These are phyloP conservation scores for Xyliphius kryptos DNA, from an alignment of 2,113 vertebrate species.

Conservation along the genomic window DNA sequence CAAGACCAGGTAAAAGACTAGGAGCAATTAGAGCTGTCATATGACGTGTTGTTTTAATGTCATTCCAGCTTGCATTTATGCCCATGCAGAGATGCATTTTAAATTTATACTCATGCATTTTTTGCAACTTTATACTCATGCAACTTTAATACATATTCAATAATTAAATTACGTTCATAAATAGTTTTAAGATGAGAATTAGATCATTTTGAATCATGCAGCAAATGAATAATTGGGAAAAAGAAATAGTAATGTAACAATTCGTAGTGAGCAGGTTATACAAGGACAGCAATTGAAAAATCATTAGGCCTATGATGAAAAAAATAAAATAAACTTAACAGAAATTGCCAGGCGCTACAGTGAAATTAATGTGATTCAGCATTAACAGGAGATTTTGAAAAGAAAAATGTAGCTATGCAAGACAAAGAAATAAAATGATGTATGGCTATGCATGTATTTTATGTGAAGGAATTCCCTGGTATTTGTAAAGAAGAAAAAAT, in stretches of 20 bases:
- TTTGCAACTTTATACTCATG: no score
- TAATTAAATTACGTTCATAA: background rate
- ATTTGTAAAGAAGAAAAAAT: background rate
- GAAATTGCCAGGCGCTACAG: background rate
- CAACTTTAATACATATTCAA: background rate
- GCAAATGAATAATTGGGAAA: background rate
- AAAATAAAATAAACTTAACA: slow-evolving; percentile 2
- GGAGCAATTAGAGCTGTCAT: background rate
- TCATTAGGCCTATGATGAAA: slow-evolving; percentile 13
- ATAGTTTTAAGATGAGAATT: background rate
- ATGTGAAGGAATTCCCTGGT: background rate
- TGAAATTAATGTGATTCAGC: slow-evolving; percentile 6
- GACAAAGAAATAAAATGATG: background rate
- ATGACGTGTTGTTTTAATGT: background rate
- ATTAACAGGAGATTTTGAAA: slow-evolving; percentile 1
- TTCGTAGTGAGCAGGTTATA: slow-evolving; percentile 4
- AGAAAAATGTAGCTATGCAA: slow-evolving; percentile 1
- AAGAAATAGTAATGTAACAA: background rate
- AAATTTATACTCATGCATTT: background rate
- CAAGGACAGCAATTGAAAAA: slow-evolving; percentile 8
- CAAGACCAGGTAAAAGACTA: background rate
- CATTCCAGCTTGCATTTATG: background rate
- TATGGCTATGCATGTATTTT: background rate
- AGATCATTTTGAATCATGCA: background rate
- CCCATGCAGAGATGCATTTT: background rate